Conservation (phyloP, 2,888 invertebrate genomes). For the Homarus gammarus region DNA sequence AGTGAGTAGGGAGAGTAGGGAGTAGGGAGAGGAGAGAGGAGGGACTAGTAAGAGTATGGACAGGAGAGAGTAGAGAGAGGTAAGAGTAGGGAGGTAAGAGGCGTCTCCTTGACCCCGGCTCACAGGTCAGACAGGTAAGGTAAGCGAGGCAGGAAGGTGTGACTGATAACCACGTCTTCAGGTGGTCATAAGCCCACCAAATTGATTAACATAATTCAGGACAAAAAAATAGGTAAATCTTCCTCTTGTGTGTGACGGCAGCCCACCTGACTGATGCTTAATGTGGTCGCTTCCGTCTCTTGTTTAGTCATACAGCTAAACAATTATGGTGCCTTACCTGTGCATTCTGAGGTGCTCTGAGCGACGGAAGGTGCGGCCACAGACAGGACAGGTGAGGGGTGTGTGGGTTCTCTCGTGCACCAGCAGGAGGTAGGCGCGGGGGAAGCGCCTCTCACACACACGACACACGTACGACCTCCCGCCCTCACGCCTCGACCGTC, state of each 20-base stretch:
- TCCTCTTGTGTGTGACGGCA: neutral
- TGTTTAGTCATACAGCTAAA: no score
- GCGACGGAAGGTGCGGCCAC: slow-evolving; percentile 57
- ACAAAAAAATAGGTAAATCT: neutral
- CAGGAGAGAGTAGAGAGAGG: no score
- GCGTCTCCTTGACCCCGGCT: no score
- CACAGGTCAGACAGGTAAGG: no score
- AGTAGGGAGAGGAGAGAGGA: no score
- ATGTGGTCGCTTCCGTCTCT: neutral
- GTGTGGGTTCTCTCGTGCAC: slow-evolving; percentile 63
- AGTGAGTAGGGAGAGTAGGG: no score
- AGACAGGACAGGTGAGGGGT: slow-evolving; percentile 62
- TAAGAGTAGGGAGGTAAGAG: no score
- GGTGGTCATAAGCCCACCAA: no score
- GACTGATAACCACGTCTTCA: no score
- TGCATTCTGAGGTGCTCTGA: slow-evolving; percentile 64
- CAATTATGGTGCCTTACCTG: slow-evolving; percentile 24
- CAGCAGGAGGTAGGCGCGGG: slow-evolving; percentile 62
- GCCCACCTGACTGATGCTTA: neutral
- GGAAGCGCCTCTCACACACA: slow-evolving; percentile 61
- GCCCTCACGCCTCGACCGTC: slow-evolving; percentile 46
- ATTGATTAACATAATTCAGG: no score
- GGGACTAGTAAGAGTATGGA: no score
- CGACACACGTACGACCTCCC: slow-evolving; percentile 52
- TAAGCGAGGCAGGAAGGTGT: no score